Base-by-base conservation (phyloP, 2,888 invertebrate genomes). In the Baccha elongata region DNA sequence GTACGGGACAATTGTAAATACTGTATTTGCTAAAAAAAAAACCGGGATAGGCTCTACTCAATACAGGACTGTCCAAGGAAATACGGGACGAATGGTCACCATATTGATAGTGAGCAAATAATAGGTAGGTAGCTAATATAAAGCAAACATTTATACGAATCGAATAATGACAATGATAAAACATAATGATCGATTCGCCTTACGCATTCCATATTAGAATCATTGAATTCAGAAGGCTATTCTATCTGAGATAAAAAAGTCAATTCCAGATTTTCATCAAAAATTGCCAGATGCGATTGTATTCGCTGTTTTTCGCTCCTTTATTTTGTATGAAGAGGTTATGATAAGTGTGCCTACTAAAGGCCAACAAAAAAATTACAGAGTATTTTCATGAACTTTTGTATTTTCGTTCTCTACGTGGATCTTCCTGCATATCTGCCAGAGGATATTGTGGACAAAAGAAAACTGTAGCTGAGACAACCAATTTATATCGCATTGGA, bases 181-280 rank as follows among this genome's bases (percentile, higher is more conserved):
- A 53, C 64, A 73, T 48, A 53, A 55, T 73, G 73, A 73, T 46
- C 55, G 53, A 65, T 73, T 65, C 29, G 64, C 46, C 35, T 53
- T 53, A 53, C 37, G 64, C 46, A 64, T 55, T 71, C 4, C 68
- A 64, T 52, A 52, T 65, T 65, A 40, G 23, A 48, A 7, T 4
- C 44, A 21, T 21, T 40, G 4, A 2, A 40, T 32, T 11, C 11
- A 37, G 23, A 21, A 3, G 21, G 19, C 48, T 17, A 11, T 42
- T 10, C 3, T 26, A 3, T 35, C 6, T 15, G 17, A 11, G n/a
- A 17, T 26, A 58, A 53, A 55, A 65, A 58, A 55, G 19, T 11
- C 7, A 53, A 23, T 37, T 4, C 26, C 23, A 40, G 46, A 55
- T 44, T 65, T 53, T 64, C 21, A 44, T 53, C 35, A 40, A 40